These are phyloP conservation scores for zebrafish (Danio rerio) DNA, from an alignment of 2,113 vertebrate species.

Conservation along the genomic window GRCz12tu NC_133193.1:27277501-27278000, in stretches of 20 bases:
- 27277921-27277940: slow-evolving; percentile 68
- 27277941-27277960: slow-evolving; percentile 66
- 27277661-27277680: slow-evolving; percentile 55
- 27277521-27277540: not conserved
- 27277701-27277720: not conserved
- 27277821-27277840: slow-evolving; percentile 47
- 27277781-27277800: not conserved
- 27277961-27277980: slow-evolving; percentile 67
- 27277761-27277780: not conserved
- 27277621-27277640: slow-evolving; percentile 36
- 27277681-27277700: slow-evolving; percentile 34
- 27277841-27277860: slow-evolving; percentile 59
- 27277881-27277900: slow-evolving; percentile 56
- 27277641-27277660: slow-evolving; percentile 53
- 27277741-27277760: not conserved
- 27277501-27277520: not conserved
- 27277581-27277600: slow-evolving; percentile 21
- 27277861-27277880: slow-evolving; percentile 65
- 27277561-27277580: slow-evolving; percentile 42
- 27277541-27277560: not conserved
- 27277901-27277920: slow-evolving; percentile 65
- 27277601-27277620: slow-evolving; percentile 9
- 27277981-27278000: slow-evolving; percentile 73
- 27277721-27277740: slow-evolving; percentile 17
- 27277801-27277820: slow-evolving; percentile 47